Conservation (phyloP, 2,113 vertebrate species). For the Chionomys nivalis region DNA sequence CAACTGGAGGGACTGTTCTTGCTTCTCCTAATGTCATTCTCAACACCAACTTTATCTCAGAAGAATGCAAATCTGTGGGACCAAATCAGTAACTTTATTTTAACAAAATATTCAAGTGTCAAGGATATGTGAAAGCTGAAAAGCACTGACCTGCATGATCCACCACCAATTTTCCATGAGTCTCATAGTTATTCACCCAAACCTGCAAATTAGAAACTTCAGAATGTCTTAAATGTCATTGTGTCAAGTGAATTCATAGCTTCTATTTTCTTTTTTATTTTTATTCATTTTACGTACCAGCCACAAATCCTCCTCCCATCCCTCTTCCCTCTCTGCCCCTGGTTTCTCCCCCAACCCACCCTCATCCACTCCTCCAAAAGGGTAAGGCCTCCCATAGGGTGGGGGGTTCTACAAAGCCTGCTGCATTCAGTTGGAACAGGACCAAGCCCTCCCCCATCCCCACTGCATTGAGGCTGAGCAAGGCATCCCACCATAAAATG, state of each 20-base stretch:
- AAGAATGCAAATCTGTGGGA: background rate
- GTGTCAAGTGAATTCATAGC: background rate
- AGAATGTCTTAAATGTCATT: slow-evolving; percentile 13
- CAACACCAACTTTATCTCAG: background rate
- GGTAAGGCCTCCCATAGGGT: no score
- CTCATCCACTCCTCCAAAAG: no score
- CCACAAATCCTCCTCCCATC: no score
- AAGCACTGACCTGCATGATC: slow-evolving; percentile 24
- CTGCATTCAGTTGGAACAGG: no score
- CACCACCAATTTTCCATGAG: slow-evolving; percentile 38
- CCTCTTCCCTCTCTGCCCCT: no score
- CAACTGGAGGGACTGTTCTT: background rate
- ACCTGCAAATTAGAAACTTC: slow-evolving; percentile 5
- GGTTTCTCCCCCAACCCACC: no score
- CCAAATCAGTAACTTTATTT: background rate
- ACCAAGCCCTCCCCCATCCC: no score
- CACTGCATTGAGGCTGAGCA: no score
- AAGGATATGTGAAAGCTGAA: background rate
- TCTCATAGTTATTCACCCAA: background rate
- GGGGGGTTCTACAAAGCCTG: no score
- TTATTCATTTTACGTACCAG: no score
- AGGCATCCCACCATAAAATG: no score
- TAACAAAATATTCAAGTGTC: background rate
- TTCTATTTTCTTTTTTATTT: slow-evolving; percentile 1
- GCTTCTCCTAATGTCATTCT: background rate